phyloP scores from a whole-genome alignment of 2,797 vertebrate species.

The Morelia viridis region DNA sequence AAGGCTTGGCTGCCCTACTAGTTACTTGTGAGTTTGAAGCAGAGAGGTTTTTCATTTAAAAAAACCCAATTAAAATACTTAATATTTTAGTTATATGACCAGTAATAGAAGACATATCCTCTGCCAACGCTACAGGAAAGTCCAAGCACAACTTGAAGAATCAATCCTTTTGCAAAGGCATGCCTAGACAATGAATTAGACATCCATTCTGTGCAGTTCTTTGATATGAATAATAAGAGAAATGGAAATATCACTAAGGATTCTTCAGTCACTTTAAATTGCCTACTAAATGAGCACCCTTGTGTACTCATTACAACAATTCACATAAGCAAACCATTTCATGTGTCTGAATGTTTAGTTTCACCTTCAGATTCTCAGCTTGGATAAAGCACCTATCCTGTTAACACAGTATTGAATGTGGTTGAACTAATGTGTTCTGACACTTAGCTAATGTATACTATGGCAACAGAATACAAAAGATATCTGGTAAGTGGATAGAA shows the following conservation, averaged over 20 bases:
- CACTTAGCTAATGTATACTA: conserved; percentile 5
- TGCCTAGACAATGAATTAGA: not conserved
- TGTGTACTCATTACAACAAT: conserved; percentile 26
- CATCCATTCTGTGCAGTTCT: not conserved
- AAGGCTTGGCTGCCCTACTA: not conserved
- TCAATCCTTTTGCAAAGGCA: not conserved
- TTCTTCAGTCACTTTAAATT: conserved; percentile 12
- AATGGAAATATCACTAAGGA: not conserved
- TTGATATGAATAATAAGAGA: conserved; percentile 2
- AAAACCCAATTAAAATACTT: not conserved
- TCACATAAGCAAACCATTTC: conserved; percentile 16
- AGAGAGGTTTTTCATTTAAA: not conserved
- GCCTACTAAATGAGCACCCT: not conserved
- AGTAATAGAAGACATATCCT: not conserved
- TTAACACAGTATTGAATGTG: conserved; percentile 2
- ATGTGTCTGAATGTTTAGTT: not conserved
- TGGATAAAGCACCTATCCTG: not conserved
- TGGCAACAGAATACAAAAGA: not conserved
- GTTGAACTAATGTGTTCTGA: not conserved
- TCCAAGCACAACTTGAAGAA: not conserved
- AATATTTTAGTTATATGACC: not conserved
- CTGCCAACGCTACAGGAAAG: not conserved
- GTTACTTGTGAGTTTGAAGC: not conserved
- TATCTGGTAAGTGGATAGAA: not conserved
- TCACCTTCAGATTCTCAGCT: not conserved